These are phyloP conservation scores for Myiothlypis coronata DNA, from an alignment of 2,797 vertebrate genomes.

Conservation along the genomic window DNA sequence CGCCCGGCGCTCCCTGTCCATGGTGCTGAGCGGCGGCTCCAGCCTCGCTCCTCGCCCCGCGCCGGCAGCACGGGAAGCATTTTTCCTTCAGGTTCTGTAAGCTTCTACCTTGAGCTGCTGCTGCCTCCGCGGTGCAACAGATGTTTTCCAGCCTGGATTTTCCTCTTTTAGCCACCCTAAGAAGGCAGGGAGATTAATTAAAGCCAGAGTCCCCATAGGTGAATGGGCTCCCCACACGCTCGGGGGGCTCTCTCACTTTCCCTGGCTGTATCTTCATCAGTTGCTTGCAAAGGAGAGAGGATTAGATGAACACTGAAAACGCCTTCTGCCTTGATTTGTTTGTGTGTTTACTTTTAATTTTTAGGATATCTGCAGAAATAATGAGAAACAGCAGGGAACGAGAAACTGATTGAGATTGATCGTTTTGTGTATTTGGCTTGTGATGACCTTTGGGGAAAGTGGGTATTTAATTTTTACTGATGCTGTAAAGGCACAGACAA, in stretches of 20 bases:
- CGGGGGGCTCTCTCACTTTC: neutral
- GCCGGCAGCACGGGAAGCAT: neutral
- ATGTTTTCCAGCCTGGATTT: constrained; percentile 10
- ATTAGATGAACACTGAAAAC: neutral
- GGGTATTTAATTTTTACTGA: constrained; percentile 61
- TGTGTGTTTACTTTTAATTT: constrained; percentile 38
- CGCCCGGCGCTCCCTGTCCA: neutral
- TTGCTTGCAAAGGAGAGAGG: neutral
- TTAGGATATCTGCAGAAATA: constrained; percentile 27
- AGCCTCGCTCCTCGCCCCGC: neutral
- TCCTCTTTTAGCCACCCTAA: constrained; percentile 26
- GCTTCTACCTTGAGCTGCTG: neutral
- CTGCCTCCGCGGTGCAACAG: neutral
- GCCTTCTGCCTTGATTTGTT: neutral
- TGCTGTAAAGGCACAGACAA: constrained; percentile 55
- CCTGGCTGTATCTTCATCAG: neutral
- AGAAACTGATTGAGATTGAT: constrained; percentile 41
- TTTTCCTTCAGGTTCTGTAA: neutral
- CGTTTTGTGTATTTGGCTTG: neutral
- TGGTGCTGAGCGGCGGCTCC: constrained; percentile 21
- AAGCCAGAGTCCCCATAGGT: neutral
- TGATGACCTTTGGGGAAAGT: constrained; percentile 41
- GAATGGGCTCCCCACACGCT: neutral
- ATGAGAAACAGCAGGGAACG: neutral
- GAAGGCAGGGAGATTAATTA: constrained; percentile 42